Percentiles rank a stretch among this genome's conserved stretches.
These are phyloP conservation scores for Pristionchus arcanus DNA, from an alignment of 2,888 invertebrate genomes.

Conservation along the genomic window DNA sequence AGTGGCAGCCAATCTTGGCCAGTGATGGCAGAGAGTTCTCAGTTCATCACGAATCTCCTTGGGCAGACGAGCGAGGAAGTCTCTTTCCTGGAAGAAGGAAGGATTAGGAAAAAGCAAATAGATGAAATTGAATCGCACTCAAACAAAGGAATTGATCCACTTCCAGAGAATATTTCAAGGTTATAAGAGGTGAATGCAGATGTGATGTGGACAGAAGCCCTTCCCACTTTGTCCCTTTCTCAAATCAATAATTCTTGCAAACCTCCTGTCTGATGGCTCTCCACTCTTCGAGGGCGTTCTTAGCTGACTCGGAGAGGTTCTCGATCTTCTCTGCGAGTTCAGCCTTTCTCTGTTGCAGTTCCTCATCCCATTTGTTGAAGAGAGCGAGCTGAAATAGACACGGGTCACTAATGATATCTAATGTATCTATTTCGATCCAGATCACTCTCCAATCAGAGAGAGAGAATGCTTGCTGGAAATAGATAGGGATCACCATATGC, in stretches of 20 bases:
- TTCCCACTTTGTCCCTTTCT: too few species aligned
- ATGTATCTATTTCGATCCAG: not conserved
- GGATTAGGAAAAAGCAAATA: not conserved
- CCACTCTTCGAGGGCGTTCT: slow-evolving; percentile 75
- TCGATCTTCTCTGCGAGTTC: slow-evolving; percentile 70
- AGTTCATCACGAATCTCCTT: slow-evolving; percentile 73
- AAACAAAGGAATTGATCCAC: not conserved
- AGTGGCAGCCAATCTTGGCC: slow-evolving; percentile 55
- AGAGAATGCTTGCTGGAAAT: too few species aligned
- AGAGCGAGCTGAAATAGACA: slow-evolving; percentile 68
- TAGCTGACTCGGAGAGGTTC: slow-evolving; percentile 71
- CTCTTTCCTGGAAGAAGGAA: slow-evolving; percentile 63
- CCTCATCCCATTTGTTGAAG: slow-evolving; percentile 77
- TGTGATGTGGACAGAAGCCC: too few species aligned
- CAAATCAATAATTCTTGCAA: too few species aligned
- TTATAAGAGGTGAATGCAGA: too few species aligned
- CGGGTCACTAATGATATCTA: not conserved
- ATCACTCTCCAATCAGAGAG: too few species aligned
- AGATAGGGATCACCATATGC: too few species aligned
- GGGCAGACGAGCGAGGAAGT: slow-evolving; percentile 71
- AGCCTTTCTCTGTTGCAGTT: slow-evolving; percentile 70
- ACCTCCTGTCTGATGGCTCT: slow-evolving; percentile 73
- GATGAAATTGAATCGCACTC: not conserved
- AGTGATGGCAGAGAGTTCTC: slow-evolving; percentile 66
- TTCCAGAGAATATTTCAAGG: too few species aligned